phyloP scores from a whole-genome alignment of 2,113 vertebrate genomes.

The Petroica traversi region DNA sequence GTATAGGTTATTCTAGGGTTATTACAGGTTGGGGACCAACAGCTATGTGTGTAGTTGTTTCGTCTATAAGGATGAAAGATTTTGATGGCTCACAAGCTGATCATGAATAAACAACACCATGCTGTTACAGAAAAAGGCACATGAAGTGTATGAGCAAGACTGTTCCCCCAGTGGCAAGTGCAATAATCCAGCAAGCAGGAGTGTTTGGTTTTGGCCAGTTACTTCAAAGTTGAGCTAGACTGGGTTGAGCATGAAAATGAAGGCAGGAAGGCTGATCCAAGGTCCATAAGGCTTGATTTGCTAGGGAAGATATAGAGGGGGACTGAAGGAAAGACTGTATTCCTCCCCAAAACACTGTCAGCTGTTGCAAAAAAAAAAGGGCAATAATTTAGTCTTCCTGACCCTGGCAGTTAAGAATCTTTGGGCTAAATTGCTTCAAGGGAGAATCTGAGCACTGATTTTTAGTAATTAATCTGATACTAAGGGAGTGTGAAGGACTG shows the following conservation, averaged over 20 bases:
- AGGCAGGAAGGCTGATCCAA: not conserved
- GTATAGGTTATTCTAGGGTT: not conserved
- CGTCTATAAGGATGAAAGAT: not conserved
- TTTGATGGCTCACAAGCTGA: not conserved
- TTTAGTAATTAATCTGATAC: not conserved
- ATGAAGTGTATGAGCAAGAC: not conserved
- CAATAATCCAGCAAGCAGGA: not conserved
- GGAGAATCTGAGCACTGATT: not conserved
- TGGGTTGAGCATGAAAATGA: not conserved
- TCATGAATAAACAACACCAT: not conserved
- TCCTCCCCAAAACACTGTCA: not conserved
- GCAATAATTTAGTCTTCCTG: not conserved
- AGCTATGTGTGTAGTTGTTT: not conserved
- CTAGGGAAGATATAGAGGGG: not conserved
- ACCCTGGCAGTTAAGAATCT: not conserved
- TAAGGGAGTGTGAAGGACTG: not conserved
- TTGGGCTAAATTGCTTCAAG: not conserved
- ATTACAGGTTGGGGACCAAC: not conserved
- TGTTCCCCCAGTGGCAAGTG: not conserved
- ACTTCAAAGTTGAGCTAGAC: not conserved
- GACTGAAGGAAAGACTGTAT: not conserved
- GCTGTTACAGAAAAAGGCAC: not conserved
- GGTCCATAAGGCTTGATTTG: not conserved
- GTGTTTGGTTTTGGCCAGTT: rapidly evolving
- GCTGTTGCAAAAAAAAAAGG: not conserved